Conservation (phyloP, 2,113 vertebrate genomes). For the Uropsilus gracilis region DNA sequence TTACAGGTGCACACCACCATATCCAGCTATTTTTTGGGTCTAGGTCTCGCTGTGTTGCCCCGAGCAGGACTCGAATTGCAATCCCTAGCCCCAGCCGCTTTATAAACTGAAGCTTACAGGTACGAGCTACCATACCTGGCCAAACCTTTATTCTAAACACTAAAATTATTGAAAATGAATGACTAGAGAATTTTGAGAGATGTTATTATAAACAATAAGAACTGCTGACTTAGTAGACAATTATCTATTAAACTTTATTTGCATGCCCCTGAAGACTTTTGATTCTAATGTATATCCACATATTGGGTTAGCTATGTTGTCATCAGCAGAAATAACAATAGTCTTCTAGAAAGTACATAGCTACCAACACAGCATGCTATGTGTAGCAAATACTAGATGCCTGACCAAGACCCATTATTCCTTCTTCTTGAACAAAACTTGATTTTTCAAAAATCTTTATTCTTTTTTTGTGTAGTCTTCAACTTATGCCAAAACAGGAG, state of each 20-base stretch:
- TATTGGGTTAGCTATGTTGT: background rate
- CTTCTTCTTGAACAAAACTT: background rate
- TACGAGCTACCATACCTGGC: no score
- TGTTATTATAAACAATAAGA: background rate
- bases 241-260: background rate
- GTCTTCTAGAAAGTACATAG: background rate
- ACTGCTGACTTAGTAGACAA: background rate
- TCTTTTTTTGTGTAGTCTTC: background rate
- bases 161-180: background rate
- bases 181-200: background rate
- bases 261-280: background rate
- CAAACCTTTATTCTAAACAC: background rate
- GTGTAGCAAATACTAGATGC: background rate
- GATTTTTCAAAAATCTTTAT: background rate
- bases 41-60: no score
- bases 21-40: no score
- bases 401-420: background rate
- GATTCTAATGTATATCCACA: background rate
- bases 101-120: no score
- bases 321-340: background rate
- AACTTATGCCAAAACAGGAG: background rate
- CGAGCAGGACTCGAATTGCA: no score
- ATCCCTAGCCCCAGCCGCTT: no score
- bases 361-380: background rate
- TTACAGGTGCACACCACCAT: no score